A percentile compares a stretch with the other conserved stretches of the same genome.
Evolutionary conservation across 1,140 invertebrate species (phyloP).

Genomic region (Calephelis virginiensis): DNA sequence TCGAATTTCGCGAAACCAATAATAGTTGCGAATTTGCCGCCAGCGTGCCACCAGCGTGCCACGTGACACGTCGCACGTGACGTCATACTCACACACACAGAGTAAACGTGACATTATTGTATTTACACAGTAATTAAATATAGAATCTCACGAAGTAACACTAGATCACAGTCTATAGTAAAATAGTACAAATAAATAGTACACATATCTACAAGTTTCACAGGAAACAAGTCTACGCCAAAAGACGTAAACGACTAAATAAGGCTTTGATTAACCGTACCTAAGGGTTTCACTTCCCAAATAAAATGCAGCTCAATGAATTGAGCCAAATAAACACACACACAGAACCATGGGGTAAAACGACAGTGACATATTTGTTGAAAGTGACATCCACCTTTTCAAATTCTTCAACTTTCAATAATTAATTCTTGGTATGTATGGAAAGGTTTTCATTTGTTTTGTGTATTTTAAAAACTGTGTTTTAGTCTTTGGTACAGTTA

Average conservation of each 20-base stretch:
- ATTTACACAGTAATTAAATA: conserved; percentile 52
- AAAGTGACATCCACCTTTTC: too few species aligned
- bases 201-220: conserved; percentile 57
- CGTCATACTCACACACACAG: neutral
- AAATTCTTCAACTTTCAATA: neutral
- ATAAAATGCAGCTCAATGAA: neutral
- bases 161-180: conserved; percentile 77
- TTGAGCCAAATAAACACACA: too few species aligned
- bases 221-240: conserved; percentile 46
- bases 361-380: too few species aligned
- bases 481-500: neutral
- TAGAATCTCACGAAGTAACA: conserved; percentile 70
- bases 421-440: neutral
- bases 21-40: too few species aligned
- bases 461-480: neutral
- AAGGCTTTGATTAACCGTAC: conserved; percentile 8
- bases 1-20: too few species aligned
- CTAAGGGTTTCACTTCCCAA: neutral
- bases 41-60: neutral
- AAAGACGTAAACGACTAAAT: conserved; percentile 51
- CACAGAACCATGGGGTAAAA: too few species aligned
- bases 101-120: conserved; percentile 18
- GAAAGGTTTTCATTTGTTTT: neutral
- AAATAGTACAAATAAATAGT: conserved; percentile 46
- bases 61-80: too few species aligned